Percentiles rank a stretch among this genome's conserved stretches.
Evolutionary conservation across 2,797 vertebrate genomes (phyloP).

Genomic region (Enteromius treurensis): DNA sequence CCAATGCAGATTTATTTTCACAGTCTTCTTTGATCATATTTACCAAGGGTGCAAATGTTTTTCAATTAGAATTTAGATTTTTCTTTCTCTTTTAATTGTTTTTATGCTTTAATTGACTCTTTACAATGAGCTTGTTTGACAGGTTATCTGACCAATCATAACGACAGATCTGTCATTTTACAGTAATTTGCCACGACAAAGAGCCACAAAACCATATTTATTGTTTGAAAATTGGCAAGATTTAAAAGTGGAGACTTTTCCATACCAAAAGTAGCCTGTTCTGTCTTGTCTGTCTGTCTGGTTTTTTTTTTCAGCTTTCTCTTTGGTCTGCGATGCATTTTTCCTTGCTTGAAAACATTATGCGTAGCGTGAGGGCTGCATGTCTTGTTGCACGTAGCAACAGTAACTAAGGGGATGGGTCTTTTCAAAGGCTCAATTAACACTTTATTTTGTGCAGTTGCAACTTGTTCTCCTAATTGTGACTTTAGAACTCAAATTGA

Average conservation of each 20-base stretch:
- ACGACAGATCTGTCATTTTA: background rate
- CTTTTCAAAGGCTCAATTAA: background rate
- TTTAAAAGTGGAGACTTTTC: background rate
- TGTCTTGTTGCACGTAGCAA: background rate
- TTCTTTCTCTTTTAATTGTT: background rate
- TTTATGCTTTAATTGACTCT: background rate
- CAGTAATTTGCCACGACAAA: no score
- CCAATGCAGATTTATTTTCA: no score
- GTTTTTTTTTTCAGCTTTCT: no score
- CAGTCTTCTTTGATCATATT: no score
- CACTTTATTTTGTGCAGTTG: background rate
- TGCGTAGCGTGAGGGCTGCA: no score
- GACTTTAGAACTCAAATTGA: background rate
- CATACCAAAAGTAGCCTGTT: no score
- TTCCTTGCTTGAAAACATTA: no score
- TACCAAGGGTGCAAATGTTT: background rate
- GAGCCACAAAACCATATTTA: background rate
- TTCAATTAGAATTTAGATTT: background rate
- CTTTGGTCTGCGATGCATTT: no score
- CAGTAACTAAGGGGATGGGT: background rate
- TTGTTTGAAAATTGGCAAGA: background rate
- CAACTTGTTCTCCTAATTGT: background rate
- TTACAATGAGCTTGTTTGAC: background rate
- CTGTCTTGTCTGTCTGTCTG: no score
- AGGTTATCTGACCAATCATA: background rate